phyloP scores from a whole-genome alignment of 2,797 vertebrate species.

The Gephyroberyx darwinii region DNA sequence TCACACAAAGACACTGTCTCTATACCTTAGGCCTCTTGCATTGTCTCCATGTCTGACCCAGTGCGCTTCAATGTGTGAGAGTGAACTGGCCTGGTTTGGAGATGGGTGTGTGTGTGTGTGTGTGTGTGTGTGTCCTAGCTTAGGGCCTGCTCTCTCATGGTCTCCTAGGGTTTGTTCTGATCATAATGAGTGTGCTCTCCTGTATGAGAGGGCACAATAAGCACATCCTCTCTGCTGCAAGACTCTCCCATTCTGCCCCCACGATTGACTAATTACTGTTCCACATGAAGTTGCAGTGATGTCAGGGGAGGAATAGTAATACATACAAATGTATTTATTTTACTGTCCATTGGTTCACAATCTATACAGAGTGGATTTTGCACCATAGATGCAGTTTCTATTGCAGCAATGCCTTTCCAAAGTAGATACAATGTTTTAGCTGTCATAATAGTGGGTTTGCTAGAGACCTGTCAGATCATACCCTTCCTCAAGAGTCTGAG shows the following conservation, averaged over 20 bases:
- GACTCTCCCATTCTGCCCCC: constrained; percentile 48
- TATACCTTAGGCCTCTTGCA: constrained; percentile 51
- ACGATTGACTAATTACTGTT: constrained; percentile 44
- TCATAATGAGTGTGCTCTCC: constrained; percentile 69
- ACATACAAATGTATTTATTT: constrained; percentile 10
- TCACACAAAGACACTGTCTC: constrained; percentile 70
- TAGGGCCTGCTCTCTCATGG: constrained; percentile 47
- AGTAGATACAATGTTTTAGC: no score
- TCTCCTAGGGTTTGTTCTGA: constrained; percentile 62
- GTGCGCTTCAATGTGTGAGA: constrained; percentile 34
- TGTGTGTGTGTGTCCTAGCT: constrained; percentile 35
- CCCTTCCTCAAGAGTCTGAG: constrained; percentile 5
- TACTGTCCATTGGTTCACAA: not conserved
- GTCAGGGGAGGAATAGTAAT: constrained; percentile 27
- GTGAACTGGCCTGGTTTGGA: constrained; percentile 1
- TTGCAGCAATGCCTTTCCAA: not conserved
- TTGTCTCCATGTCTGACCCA: constrained; percentile 59
- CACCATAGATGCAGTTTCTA: not conserved
- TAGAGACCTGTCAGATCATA: not conserved
- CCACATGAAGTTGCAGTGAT: constrained; percentile 2
- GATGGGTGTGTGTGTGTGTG: constrained; percentile 31
- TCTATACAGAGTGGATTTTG: not conserved
- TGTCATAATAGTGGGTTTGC: not conserved
- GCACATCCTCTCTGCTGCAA: constrained; percentile 48
- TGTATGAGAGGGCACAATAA: constrained; percentile 69